Base-by-base conservation (phyloP, 2,888 invertebrate species). In the Phorcus lineatus region DNA sequence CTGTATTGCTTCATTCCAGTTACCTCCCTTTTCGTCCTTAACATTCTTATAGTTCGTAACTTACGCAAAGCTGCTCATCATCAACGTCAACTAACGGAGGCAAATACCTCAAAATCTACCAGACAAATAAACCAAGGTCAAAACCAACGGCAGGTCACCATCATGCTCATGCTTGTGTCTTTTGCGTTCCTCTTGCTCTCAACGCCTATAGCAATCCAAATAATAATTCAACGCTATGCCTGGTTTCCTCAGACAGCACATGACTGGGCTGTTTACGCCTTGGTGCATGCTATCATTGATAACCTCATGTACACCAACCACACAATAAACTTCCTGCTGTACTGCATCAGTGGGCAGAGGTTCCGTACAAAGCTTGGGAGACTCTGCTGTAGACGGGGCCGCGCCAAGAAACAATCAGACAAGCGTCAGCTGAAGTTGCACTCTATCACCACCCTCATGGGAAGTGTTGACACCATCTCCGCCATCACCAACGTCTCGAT, bases 251-350 rank as follows among this genome's bases (percentile, higher is more conserved):
- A 19, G 36, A 80, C 62, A 1, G 31, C 77, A 36, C 53, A 62
- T 1, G 80, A 80, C 24, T 40, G 24, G 22, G 83, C 81, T 13
- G 22, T 19, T 4, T 74, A 70, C 40, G 67, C 77, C 28, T 80
- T 83, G 24, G 57, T 40, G 17, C 81, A 81, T 55, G 81, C 83
- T 2, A n/a, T 83, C 28, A 78, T 80, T 19, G 81, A 83, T 77
- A 83, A 83, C 76, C 81, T 83, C n/a, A 83, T 83, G 83, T 83
- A 83, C 77, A 83, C 83, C 36, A 83, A 83, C 80, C 83, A 83
- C 74, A 78, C 80, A 24, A 54, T 80, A 47, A 83, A 83, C 77
- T 83, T 83, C 40, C 28, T 81, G 19, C 80, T 83, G 9, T 83
- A 83, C 62, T 81, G 81, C 62, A 19, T 83, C 70, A 81, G 83